phyloP scores from a whole-genome alignment of 2,113 vertebrate genomes.

The Pungitius pungitius region DNA sequence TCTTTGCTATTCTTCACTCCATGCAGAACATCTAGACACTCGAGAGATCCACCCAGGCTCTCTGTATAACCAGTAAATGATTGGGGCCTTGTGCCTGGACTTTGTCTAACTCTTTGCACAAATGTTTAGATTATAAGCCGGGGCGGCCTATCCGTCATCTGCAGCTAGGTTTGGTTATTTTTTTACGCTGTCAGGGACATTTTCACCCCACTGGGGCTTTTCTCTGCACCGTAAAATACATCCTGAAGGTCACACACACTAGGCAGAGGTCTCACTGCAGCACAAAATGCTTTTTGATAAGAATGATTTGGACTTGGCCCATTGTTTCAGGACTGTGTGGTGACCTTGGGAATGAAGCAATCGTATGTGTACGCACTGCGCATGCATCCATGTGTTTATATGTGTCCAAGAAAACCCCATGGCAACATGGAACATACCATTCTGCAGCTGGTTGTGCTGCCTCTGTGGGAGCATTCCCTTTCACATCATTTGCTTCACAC shows the following conservation, averaged over 20 bases:
- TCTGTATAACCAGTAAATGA: conserved; percentile 63
- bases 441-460: conserved; percentile 77
- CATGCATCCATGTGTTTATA: neutral
- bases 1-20: conserved; percentile 47
- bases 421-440: conserved; percentile 58
- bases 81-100: conserved; percentile 62
- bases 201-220: conserved; percentile 47
- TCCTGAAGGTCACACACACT: conserved; percentile 70
- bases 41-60: conserved; percentile 44
- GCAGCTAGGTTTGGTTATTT: conserved; percentile 53
- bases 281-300: conserved; percentile 61
- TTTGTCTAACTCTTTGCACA: conserved; percentile 63
- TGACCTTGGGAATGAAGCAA: conserved; percentile 35
- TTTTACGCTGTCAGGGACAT: conserved; percentile 50
- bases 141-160: conserved; percentile 57
- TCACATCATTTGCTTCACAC: conserved; percentile 87
- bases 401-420: neutral
- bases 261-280: conserved; percentile 45
- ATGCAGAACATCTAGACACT: conserved; percentile 26
- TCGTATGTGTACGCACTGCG: conserved; percentile 10
- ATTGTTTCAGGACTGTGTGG: conserved; percentile 55
- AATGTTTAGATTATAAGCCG: conserved; percentile 75
- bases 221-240: conserved; percentile 46
- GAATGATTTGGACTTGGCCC: conserved; percentile 28
- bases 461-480: conserved; percentile 74